Evolutionary conservation across 1,140 invertebrate species (phyloP).

Genomic region (Zaprionus capensis): DNA sequence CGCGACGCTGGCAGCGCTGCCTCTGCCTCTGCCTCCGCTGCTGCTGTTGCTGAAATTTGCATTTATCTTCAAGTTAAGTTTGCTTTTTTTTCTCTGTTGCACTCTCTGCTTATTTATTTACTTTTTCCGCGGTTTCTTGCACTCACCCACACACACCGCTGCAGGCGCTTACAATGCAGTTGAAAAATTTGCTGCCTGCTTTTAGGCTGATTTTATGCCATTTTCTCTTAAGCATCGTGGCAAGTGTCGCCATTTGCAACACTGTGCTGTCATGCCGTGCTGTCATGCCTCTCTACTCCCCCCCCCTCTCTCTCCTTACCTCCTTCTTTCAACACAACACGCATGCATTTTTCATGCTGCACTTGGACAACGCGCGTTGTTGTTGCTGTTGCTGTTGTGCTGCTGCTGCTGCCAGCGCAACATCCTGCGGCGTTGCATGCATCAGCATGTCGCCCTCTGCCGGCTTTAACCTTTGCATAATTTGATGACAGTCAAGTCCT

Average conservation of each 20-base stretch:
- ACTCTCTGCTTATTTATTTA: constrained; percentile 54
- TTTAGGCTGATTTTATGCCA: constrained; percentile 67
- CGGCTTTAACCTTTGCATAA: constrained; percentile 66
- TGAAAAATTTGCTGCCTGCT: constrained; percentile 50
- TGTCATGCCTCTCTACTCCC: too few relatives aligned
- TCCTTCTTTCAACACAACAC: background rate
- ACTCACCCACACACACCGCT: constrained; percentile 10
- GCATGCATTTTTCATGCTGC: constrained; percentile 44
- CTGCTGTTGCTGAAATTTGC: constrained; percentile 65
- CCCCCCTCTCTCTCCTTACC: too few relatives aligned
- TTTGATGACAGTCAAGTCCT: constrained; percentile 46
- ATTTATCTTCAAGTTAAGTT: constrained; percentile 75
- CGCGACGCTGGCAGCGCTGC: constrained; percentile 6
- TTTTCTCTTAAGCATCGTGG: constrained; percentile 38
- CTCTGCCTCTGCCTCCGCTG: constrained; percentile 30
- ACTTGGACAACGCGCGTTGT: constrained; percentile 14
- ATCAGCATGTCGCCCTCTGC: constrained; percentile 45
- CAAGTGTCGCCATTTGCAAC: constrained; percentile 46
- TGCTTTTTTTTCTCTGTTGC: constrained; percentile 43
- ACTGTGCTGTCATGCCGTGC: constrained; percentile 24
- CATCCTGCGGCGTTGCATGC: constrained; percentile 23
- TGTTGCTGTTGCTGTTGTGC: constrained; percentile 10
- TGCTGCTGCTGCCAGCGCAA: background rate
- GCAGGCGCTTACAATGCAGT: constrained; percentile 9
- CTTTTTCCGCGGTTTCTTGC: constrained; percentile 14